A percentile compares a stretch with the other conserved stretches of the same genome.
Conservation (phyloP, 35 echinoderm and acorn worm species). For the Apostichopus japonicus region DNA sequence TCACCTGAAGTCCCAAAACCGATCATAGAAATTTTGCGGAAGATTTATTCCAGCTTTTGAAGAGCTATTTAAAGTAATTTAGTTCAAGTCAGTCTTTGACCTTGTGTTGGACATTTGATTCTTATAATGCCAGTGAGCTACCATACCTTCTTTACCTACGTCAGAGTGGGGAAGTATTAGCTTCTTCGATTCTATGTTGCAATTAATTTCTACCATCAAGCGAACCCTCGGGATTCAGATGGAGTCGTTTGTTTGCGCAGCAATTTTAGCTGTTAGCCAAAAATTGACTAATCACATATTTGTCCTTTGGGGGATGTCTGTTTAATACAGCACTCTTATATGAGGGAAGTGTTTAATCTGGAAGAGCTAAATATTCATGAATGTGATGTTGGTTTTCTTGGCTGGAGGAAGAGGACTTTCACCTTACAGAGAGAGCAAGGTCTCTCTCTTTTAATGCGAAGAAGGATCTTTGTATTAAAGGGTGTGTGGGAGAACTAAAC, state of each 20-base stretch:
- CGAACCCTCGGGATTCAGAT: background rate
- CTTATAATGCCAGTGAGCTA: background rate
- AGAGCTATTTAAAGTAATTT: background rate
- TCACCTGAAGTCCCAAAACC: too few species aligned
- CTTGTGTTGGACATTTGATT: background rate
- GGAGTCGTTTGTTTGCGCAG: slow-evolving; percentile 23
- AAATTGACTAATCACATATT: slow-evolving; percentile 54
- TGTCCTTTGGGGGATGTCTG: slow-evolving; percentile 41
- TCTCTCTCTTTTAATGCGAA: too few species aligned
- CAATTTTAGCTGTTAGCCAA: slow-evolving; percentile 45
- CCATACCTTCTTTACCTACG: background rate
- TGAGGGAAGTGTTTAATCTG: background rate
- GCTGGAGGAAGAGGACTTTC: background rate
- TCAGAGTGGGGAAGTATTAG: background rate
- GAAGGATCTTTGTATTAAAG: too few species aligned
- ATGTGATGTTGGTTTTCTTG: background rate
- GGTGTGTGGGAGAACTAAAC: too few species aligned
- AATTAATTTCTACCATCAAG: slow-evolving; percentile 50
- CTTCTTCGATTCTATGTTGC: slow-evolving; percentile 27
- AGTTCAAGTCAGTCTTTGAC: slow-evolving; percentile 7
- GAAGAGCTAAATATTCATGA: background rate
- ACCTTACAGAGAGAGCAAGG: background rate
- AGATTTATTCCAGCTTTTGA: background rate
- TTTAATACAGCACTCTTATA: background rate
- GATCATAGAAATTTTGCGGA: background rate